phyloP scores from a whole-genome alignment of 2,888 invertebrate species.

The Aspidiotus rigidus region DNA sequence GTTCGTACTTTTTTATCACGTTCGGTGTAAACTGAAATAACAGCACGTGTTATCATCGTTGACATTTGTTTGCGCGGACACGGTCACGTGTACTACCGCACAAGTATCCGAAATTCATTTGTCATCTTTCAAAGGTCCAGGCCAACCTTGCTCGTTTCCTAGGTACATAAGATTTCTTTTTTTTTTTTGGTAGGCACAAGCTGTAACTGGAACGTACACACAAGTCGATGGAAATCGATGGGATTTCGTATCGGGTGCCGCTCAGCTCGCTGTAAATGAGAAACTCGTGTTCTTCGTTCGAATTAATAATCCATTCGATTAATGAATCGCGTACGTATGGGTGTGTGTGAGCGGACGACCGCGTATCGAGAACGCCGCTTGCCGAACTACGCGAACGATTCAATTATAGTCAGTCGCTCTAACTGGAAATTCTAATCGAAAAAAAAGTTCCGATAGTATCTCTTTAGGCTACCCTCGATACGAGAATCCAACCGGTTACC shows the following conservation, averaged over 20 bases:
- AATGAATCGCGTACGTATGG: neutral
- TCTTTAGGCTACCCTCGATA: no score
- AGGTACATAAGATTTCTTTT: neutral
- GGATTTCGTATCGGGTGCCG: neutral
- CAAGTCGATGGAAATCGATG: neutral
- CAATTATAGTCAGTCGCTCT: neutral
- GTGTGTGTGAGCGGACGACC: neutral
- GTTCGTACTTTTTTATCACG: neutral
- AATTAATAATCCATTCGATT: constrained; percentile 1
- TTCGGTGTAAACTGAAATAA: constrained; percentile 12
- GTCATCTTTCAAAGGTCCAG: constrained; percentile 15
- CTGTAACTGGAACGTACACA: neutral
- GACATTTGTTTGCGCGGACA: constrained; percentile 31
- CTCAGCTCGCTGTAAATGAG: neutral
- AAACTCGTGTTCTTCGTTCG: neutral
- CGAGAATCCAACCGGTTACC: no score
- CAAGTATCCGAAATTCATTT: constrained; percentile 6
- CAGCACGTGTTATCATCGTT: constrained; percentile 29
- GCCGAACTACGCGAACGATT: neutral
- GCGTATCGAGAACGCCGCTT: neutral
- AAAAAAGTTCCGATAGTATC: no score
- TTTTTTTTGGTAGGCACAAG: neutral
- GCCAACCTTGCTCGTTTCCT: neutral
- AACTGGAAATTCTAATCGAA: no score
- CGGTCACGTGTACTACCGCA: constrained; percentile 10